Base-by-base conservation (phyloP, 2,888 invertebrate species). In the Bombyx huttoni region DNA sequence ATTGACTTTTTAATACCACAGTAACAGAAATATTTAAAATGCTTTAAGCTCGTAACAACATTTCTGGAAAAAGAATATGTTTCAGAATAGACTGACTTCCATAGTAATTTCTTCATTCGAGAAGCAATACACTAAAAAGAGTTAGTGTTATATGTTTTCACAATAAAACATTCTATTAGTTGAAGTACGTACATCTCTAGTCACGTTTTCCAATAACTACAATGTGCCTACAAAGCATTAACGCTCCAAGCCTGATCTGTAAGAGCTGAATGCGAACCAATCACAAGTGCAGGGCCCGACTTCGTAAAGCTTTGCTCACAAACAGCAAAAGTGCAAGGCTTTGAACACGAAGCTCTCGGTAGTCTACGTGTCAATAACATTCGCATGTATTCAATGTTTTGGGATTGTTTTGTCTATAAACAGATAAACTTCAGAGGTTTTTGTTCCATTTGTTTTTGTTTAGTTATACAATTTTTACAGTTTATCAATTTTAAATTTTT, bases 301-400 rank as follows among this genome's bases (percentile, higher is more conserved):
- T 52, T 52, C 49, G 49, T 47, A 52, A 47, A 50, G 52, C 50
- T 52, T 51, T 50, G 50, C 53, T 52, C 49, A 52, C 48, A 50
- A 52, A 45, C 52, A 53, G 50, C 40, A 40, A 53, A 56, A 56
- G 51, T 52, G 47, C 54, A 54, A 50, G 49, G 53, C 52, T 54
- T 54, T 53, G 53, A 57, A 53, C 51, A 50, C 47, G 50, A 46
- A 54, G 51, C 52, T 51, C 51, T 47, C n/a, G 50, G 50, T 35
- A 49, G 34, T 49, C 47, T 47, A 49, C 14, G 47, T 35, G 49
- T 52, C 52, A 52, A 47, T 47, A 33, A 47, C 50, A 51, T 47
- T 47, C 46, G 10, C 24, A 47, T 40, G 40, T 40, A 40, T 3
- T 40, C 40, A 40, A 12, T 40, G 40, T 7, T 40, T 40, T 40